Percentiles rank a stretch among this genome's conserved stretches.
phyloP scores from a whole-genome alignment of 2,888 invertebrate species.

The Gastrophysa polygoni region DNA sequence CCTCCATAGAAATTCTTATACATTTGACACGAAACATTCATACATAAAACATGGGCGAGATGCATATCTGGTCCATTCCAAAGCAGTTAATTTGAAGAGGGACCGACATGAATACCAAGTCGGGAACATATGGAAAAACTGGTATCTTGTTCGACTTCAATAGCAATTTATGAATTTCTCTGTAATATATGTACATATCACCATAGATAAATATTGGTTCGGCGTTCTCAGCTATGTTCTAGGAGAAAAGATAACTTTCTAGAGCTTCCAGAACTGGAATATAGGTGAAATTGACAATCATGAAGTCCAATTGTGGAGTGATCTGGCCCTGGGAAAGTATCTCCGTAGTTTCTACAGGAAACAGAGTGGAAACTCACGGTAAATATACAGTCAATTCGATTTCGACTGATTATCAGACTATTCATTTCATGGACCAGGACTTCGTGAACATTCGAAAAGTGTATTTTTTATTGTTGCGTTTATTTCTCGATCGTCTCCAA shows the following conservation, averaged over 20 bases:
- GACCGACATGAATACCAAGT: neutral
- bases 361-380: too few relatives aligned
- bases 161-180: neutral
- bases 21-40: neutral
- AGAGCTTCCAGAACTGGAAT: neutral
- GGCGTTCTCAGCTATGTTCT: neutral
- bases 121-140: neutral
- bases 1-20: neutral
- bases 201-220: neutral
- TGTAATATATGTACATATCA: neutral
- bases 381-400: too few relatives aligned
- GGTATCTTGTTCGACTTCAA: neutral
- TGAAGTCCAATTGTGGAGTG: too few relatives aligned
- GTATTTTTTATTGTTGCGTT: too few relatives aligned
- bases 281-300: too few relatives aligned
- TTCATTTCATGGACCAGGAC: too few relatives aligned
- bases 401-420: too few relatives aligned
- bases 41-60: neutral
- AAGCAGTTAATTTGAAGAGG: neutral
- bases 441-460: too few relatives aligned
- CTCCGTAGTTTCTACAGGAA: too few relatives aligned
- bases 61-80: neutral
- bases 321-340: too few relatives aligned
- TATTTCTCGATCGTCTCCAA: too few relatives aligned
- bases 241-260: neutral